Evolutionary conservation across 1,140 invertebrate genomes (phyloP).

Genomic region (Xylocopa sonorina): DNA sequence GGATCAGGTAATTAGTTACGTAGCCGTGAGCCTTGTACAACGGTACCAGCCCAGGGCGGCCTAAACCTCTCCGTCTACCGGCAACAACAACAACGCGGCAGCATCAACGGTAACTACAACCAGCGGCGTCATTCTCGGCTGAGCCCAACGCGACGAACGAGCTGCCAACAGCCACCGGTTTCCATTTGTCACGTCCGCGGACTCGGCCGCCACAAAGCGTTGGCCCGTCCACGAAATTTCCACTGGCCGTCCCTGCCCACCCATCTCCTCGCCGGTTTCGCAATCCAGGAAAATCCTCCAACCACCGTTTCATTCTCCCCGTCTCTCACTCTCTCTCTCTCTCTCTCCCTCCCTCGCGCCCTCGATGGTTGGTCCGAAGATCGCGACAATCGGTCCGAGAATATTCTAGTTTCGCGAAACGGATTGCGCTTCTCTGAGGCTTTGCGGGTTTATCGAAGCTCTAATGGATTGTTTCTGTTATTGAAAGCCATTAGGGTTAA

Average conservation of each 20-base stretch:
- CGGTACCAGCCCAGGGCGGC: conserved; percentile 52
- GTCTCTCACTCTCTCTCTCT: too few species aligned
- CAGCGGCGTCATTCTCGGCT: conserved; percentile 38
- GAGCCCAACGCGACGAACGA: conserved; percentile 48
- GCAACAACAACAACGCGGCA: conserved; percentile 45
- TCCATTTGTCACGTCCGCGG: conserved; percentile 68
- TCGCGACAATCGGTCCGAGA: conserved; percentile 10
- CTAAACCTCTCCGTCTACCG: conserved; percentile 62
- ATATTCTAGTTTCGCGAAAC: background rate
- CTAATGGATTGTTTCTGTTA: background rate
- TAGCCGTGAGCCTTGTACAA: conserved; percentile 70
- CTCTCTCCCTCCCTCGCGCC: background rate
- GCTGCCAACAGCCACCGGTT: conserved; percentile 68
- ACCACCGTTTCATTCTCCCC: too few species aligned
- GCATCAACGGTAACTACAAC: conserved; percentile 49
- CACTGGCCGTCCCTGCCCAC: conserved; percentile 19
- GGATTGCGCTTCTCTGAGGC: background rate
- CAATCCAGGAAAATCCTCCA: conserved; percentile 18
- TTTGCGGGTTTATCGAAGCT: too few species aligned
- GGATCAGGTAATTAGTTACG: conserved; percentile 77
- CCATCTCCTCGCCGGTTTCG: conserved; percentile 4
- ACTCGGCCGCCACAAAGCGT: conserved; percentile 62
- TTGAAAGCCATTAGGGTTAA: too few species aligned
- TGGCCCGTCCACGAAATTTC: conserved; percentile 62
- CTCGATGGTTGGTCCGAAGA: background rate